Base-by-base conservation (phyloP, 2,888 invertebrate genomes). In the Oligia strigilis region DNA sequence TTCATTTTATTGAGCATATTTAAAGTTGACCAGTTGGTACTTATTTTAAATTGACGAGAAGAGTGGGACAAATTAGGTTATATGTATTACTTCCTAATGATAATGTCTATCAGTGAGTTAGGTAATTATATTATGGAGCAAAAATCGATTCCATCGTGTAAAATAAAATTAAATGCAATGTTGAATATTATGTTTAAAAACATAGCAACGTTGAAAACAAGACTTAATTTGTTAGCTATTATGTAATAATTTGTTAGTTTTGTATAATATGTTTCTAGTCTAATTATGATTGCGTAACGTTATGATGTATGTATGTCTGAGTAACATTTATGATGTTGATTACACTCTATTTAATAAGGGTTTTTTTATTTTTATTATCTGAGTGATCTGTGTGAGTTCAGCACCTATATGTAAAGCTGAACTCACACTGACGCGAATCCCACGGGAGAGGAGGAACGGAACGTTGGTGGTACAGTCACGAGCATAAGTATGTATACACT, bases 201-300 rank as follows among this genome's bases (percentile, higher is more conserved):
- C 46, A 2, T 43, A 83, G 46, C 14, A 55, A 65, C 40, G 40
- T 67, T 66, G 23, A 66, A 72, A 36, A 62, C 36, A 72, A 74
- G 62, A 76, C 75, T 72, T 67, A 40, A 64, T 29, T 75, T 75
- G 9, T 65, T 46, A 52, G 60, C 17, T 40, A 11, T 0, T 60
- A 29, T 19, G n/a, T 58, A 52, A 52, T 78, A 67, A 65, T 40
- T 43, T 77, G 72, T 88, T 64, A 72, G 66, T 64, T 67, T 62
- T 82, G 55, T 85, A 75, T 74, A 62, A 62, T 62, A 49, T 72
- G 8, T 62, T 76, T 81, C 81, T 87, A 87, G 89, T 87, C 84
- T 87, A 83, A 81, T 81, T 49, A 11, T 72, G 66, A 81, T 71
- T 77, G 1, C 23, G 46, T 77, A 58, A 78, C 9, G 23, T 67